phyloP scores from a whole-genome alignment of 2,797 vertebrate species.

The Selene dorsalis region DNA sequence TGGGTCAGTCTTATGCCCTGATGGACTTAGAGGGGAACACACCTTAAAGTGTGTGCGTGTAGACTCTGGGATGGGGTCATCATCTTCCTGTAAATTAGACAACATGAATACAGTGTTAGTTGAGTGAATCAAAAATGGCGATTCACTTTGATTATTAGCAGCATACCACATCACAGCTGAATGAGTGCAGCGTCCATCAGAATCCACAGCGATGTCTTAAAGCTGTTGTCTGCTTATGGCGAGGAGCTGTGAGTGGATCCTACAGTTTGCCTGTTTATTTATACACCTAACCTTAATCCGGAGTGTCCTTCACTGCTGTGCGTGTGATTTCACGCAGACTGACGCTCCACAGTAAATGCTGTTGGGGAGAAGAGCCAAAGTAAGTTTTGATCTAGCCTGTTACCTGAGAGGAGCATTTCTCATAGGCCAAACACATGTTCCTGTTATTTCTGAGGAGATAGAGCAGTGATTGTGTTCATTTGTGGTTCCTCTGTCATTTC shows the following conservation, averaged over 20 bases:
- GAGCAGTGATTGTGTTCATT: background rate
- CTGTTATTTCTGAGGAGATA: background rate
- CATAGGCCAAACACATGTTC: background rate
- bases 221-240: background rate
- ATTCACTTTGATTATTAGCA: background rate
- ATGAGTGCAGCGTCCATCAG: background rate
- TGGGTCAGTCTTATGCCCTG: background rate
- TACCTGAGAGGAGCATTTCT: background rate
- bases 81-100: background rate
- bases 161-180: background rate
- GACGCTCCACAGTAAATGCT: slow-evolving; percentile 14
- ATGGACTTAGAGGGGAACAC: too few relatives aligned
- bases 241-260: background rate
- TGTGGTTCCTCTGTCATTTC: background rate
- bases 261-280: slow-evolving; percentile 55
- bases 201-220: background rate
- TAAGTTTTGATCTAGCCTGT: slow-evolving; percentile 4
- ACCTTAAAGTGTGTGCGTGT: too few relatives aligned
- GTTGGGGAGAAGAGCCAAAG: slow-evolving; percentile 21
- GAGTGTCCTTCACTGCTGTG: slow-evolving; percentile 50
- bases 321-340: slow-evolving; percentile 39
- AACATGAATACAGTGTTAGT: background rate
- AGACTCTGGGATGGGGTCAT: background rate
- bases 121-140: background rate
- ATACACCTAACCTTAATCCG: slow-evolving; percentile 56